phyloP scores from a whole-genome alignment of 2,797 vertebrate species.

The Glossophaga mutica region DNA sequence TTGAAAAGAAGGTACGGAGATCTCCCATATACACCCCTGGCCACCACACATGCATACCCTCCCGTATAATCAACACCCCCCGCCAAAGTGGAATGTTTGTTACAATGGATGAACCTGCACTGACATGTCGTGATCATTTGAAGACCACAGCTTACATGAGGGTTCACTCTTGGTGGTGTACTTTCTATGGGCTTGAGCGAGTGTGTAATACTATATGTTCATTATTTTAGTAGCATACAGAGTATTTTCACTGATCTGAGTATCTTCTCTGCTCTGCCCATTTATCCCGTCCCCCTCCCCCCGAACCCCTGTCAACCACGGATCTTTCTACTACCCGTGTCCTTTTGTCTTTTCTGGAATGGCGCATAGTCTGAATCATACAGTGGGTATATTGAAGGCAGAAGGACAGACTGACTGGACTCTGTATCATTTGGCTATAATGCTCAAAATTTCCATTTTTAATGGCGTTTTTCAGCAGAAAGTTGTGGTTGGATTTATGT shows the following conservation, averaged over 20 bases:
- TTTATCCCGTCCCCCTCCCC: no score
- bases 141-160: not conserved
- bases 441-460: not conserved
- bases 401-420: not conserved
- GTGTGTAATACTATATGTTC: not conserved
- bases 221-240: not conserved
- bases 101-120: not conserved
- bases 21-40: not conserved
- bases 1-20: not conserved
- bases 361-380: not conserved
- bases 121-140: not conserved
- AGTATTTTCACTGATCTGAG: not conserved
- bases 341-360: not conserved
- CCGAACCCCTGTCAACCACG: not conserved
- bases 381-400: not conserved
- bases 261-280: not conserved
- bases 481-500: not conserved
- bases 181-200: not conserved
- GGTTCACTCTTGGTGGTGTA: not conserved
- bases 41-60: not conserved
- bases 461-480: not conserved
- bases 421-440: rapidly evolving
- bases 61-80: not conserved
- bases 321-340: not conserved
- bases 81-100: not conserved